Evolutionary conservation across 2,113 vertebrate species (phyloP).

Genomic region (Micronycteris hirsuta): DNA sequence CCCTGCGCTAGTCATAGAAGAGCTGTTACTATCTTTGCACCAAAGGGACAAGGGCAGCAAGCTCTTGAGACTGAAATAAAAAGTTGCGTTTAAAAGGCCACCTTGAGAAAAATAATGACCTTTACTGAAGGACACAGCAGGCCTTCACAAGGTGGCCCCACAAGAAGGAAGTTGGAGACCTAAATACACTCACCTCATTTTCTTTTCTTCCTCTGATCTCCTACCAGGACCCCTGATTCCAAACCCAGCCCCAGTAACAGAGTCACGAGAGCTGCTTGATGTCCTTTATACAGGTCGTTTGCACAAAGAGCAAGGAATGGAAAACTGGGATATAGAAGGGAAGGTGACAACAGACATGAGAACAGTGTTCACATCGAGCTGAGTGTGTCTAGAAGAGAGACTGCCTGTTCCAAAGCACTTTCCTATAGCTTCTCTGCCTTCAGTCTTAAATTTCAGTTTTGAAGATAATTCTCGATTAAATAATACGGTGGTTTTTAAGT

Average conservation of each 20-base stretch:
- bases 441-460: not conserved
- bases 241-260: not conserved
- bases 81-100: not conserved
- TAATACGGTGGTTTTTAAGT: not conserved
- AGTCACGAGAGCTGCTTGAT: not conserved
- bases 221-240: accelerated
- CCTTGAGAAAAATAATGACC: not conserved
- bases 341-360: not conserved
- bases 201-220: not conserved
- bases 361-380: not conserved
- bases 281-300: not conserved
- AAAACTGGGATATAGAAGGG: not conserved
- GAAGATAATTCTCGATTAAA: not conserved
- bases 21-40: not conserved
- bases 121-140: not conserved
- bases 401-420: not conserved
- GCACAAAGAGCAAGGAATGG: not conserved
- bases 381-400: not conserved
- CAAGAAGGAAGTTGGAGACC: not conserved
- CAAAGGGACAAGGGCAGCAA: not conserved
- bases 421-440: not conserved
- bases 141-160: not conserved
- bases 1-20: not conserved
- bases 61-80: not conserved
- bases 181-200: not conserved